phyloP scores from a whole-genome alignment of 2,113 vertebrate species.

The Aythya baeri region DNA sequence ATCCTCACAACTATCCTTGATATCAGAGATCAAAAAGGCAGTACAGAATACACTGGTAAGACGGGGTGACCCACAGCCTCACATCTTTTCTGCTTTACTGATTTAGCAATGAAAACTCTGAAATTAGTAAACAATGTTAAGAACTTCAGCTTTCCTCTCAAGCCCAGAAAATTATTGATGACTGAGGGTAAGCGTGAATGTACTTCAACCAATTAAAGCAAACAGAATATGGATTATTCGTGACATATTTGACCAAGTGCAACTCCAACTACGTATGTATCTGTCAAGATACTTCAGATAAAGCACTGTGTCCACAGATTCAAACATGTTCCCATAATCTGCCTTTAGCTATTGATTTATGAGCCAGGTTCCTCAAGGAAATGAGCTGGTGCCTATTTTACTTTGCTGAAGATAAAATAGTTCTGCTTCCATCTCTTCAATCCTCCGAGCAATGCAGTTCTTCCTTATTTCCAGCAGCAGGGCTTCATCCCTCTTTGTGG shows the following conservation, averaged over 20 bases:
- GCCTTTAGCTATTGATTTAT: background rate
- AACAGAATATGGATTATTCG: background rate
- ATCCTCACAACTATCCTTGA: background rate
- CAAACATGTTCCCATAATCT: background rate
- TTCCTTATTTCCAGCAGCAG: constrained; percentile 63
- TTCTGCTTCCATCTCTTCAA: constrained; percentile 50
- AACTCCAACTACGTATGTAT: background rate
- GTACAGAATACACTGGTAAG: background rate
- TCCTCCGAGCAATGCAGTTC: constrained; percentile 37
- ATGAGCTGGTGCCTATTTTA: background rate
- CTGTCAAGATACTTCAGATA: background rate
- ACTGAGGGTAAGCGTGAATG: background rate
- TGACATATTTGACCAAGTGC: background rate
- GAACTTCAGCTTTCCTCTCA: background rate
- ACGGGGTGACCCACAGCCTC: rapidly evolving
- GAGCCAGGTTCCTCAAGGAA: background rate
- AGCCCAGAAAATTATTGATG: background rate
- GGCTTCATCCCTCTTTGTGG: background rate
- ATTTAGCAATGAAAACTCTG: background rate
- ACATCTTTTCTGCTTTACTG: background rate
- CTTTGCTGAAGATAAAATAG: background rate
- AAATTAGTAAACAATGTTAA: background rate
- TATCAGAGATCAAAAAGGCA: background rate
- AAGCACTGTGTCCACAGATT: background rate
- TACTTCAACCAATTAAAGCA: background rate